Evolutionary conservation across 2,888 invertebrate species (phyloP), one percentile per base, ranked within the genome.

Genomic region (Phengaris alcon): DNA sequence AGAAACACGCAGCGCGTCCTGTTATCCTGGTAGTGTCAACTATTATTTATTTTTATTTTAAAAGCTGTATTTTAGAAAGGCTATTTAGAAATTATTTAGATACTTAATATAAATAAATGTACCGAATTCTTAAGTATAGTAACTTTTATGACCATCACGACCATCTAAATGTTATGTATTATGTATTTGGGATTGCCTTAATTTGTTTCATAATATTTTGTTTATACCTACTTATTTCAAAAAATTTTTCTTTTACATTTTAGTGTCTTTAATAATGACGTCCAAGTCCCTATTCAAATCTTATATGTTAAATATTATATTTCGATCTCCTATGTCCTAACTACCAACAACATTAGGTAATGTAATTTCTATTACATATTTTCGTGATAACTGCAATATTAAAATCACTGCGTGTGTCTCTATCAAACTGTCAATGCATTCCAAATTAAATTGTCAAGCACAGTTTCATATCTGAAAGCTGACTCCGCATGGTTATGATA

Each of bases 401-500:
- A 44, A 64, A 64, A 64, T 64, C 6, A 46, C 55, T 74, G 52
- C 15, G 51, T 44, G 74, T 73, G 57, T 57, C 74, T 54, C 73
- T 72, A 75, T 75, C 73, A 75, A 75, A 15, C 54, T 73, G 72
- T 77, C 75, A 6, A 73, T 81, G 84, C 86, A 86, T 87, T 82
- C 85, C 85, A 82, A 87, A 84, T 81, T 80, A 81, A 82, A 84
- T 84, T 80, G 84, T 84, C 83, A 83, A 84, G 85, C 82, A 78
- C 79, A 79, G 77, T 81, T 81, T 64, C 75, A 75, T 80, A 79
- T 76, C 82, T 84, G 85, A 82, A 84, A 86, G 80, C 81, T 77
- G 82, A 84, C 85, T 82, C 84, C 78, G 74, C 79, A 75, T 83
- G 80, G 82, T 88, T 87, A 91, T 92, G 91, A 89, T 87, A 81